Evolutionary conservation across 2,113 vertebrate species (phyloP).

Genomic region (Ardeotis arabs): DNA sequence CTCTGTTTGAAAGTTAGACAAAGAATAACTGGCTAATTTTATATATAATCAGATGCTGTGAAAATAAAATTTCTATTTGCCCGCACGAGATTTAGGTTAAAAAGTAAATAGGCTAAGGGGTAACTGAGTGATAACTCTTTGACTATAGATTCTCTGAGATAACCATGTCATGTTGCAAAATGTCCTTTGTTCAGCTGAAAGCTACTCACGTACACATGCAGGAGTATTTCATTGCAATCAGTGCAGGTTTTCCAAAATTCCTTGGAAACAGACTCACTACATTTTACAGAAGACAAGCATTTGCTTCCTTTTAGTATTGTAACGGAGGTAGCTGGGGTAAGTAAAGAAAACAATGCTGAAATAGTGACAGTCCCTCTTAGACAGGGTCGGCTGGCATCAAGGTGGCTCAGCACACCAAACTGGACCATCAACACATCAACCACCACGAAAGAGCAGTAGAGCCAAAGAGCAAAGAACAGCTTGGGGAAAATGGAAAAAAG

Average conservation of each 20-base stretch:
- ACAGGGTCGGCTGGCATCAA: neutral
- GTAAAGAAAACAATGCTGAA: neutral
- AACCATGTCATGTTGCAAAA: neutral
- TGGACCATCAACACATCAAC: neutral
- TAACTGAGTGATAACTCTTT: neutral
- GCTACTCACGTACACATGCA: rapidly evolving
- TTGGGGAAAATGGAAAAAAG: neutral
- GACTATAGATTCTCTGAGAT: neutral
- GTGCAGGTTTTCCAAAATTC: neutral
- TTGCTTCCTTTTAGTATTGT: neutral
- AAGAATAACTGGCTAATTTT: neutral
- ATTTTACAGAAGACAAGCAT: neutral
- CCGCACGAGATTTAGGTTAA: neutral
- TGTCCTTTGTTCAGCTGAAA: neutral
- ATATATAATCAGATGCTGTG: neutral
- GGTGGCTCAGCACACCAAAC: neutral
- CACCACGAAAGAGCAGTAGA: neutral
- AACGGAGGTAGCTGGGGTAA: neutral
- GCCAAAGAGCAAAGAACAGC: neutral
- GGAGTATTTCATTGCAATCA: neutral
- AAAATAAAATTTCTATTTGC: neutral
- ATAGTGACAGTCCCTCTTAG: neutral
- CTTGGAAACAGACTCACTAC: neutral
- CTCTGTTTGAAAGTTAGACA: neutral
- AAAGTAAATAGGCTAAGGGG: neutral